Conservation (phyloP, 2,797 vertebrate species). For the Lagorchestes hirsutus region DNA sequence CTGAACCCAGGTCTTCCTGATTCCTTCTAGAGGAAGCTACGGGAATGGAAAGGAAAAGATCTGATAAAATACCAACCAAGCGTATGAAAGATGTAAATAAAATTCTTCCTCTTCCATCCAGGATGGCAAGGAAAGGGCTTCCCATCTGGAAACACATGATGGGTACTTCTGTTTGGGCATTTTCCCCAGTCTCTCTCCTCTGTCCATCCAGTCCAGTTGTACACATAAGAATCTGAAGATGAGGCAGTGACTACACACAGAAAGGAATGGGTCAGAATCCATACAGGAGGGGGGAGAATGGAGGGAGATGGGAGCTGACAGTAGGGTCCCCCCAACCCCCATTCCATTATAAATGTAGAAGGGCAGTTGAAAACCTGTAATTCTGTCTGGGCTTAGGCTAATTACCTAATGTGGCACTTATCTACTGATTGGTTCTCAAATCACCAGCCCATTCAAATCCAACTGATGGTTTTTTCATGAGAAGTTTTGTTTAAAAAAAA, state of each 20-base stretch:
- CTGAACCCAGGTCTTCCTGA: background rate
- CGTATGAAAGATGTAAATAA: constrained; percentile 94
- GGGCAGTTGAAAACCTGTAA: background rate
- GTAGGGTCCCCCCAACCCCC: background rate
- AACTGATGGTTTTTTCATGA: background rate
- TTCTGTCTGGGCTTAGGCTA: constrained; percentile 17
- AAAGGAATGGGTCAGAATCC: background rate
- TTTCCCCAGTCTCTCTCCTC: constrained; percentile 88
- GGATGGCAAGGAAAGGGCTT: constrained; percentile 90
- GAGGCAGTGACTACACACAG: constrained; percentile 76
- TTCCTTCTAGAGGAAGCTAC: background rate
- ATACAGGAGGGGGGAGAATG: background rate
- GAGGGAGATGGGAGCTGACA: background rate
- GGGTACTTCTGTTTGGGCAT: constrained; percentile 81
- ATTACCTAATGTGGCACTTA: constrained; percentile 10
- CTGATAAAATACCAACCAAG: constrained; percentile 87
- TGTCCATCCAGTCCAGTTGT: constrained; percentile 93
- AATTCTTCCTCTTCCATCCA: constrained; percentile 90
- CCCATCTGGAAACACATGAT: constrained; percentile 92
- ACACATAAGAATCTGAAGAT: constrained; percentile 86
- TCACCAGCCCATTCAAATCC: constrained; percentile 24
- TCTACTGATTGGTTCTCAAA: constrained; percentile 2
- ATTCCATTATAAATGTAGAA: background rate
- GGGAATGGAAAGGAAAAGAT: background rate
- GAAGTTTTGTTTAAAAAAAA: background rate